phyloP scores from a whole-genome alignment of 2,797 vertebrate genomes.

The Diglossa cyanea region DNA sequence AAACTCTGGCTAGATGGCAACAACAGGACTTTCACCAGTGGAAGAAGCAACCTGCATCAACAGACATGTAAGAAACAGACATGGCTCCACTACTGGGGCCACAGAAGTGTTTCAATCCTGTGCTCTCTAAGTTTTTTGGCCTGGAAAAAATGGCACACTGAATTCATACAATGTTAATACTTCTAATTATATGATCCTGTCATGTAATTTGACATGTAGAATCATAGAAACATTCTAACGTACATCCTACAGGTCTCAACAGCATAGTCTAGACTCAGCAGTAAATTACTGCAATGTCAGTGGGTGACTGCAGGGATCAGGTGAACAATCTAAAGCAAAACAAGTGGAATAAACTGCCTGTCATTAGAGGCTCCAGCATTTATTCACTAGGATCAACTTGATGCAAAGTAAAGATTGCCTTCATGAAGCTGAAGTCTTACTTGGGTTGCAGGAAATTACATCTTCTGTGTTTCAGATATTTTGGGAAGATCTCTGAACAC shows the following conservation, averaged over 20 bases:
- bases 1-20: background rate
- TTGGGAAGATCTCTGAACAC: background rate
- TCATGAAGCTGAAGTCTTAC: background rate
- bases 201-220: fast-evolving
- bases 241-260: background rate
- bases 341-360: background rate
- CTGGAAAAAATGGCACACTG: background rate
- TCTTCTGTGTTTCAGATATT: background rate
- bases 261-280: background rate
- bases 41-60: background rate
- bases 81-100: fast-evolving
- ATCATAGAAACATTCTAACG: background rate
- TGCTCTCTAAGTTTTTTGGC: background rate
- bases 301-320: background rate
- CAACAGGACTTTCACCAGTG: background rate
- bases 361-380: background rate
- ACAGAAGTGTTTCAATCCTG: background rate
- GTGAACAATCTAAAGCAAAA: background rate
- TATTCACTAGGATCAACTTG: background rate
- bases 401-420: background rate
- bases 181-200: background rate
- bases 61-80: fast-evolving
- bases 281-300: background rate
- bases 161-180: background rate
- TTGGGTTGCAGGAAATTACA: background rate